Percentiles rank a stretch among this genome's conserved stretches.
Evolutionary conservation across 2,888 invertebrate species (phyloP).

Genomic region (Troides aeacus): DNA sequence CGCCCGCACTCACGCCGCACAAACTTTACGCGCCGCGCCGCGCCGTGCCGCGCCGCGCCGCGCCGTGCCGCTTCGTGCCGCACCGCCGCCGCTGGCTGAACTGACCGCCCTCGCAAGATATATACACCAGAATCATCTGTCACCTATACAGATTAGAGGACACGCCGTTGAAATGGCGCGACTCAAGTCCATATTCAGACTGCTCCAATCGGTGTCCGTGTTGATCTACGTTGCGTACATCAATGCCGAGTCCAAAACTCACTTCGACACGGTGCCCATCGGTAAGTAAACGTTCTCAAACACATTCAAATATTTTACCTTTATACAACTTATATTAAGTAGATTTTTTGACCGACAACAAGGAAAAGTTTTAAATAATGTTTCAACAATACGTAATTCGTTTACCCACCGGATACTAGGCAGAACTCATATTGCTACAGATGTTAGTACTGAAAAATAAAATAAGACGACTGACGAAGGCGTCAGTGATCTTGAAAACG

Average conservation of each 20-base stretch:
- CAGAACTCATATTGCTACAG: too few species aligned
- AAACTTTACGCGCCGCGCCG: constrained; percentile 39
- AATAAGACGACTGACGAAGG: too few species aligned
- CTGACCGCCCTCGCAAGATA: constrained; percentile 38
- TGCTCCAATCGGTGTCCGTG: constrained; percentile 49
- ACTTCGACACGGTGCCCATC: constrained; percentile 53
- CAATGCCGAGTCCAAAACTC: constrained; percentile 42
- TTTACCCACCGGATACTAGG: too few species aligned
- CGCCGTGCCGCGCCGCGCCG: too few species aligned
- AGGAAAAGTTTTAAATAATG: too few species aligned
- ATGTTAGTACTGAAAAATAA: too few species aligned
- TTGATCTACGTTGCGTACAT: constrained; percentile 49
- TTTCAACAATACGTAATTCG: too few species aligned
- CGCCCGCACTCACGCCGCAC: constrained; percentile 14
- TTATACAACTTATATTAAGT: neutral
- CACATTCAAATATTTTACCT: neutral
- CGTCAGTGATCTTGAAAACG: too few species aligned
- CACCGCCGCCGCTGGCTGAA: too few species aligned
- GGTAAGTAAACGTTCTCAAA: constrained; percentile 46
- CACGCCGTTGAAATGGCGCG: constrained; percentile 41
- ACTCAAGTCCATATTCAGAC: constrained; percentile 45
- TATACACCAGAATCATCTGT: constrained; percentile 17
- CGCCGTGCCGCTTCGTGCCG: too few species aligned
- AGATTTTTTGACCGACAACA: too few species aligned
- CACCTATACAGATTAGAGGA: too few species aligned